These are phyloP conservation scores for Chaetodon auriga DNA, from an alignment of 2,113 vertebrate species.

Conservation along the genomic window DNA sequence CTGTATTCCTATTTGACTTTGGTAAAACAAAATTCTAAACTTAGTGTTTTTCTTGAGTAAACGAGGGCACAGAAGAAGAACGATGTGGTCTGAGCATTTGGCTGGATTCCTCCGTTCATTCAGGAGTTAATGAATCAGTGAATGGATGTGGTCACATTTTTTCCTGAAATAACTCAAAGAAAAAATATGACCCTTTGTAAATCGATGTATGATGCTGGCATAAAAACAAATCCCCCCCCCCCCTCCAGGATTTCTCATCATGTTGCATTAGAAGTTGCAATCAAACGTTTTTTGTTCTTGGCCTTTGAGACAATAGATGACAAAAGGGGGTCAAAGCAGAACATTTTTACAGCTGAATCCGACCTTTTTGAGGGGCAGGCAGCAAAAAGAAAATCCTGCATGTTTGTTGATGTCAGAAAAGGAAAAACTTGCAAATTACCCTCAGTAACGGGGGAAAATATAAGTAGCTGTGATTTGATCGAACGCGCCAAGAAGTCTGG, in stretches of 20 bases:
- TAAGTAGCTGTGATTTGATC: not conserved
- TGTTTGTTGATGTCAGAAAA: no score
- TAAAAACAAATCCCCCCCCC: not conserved
- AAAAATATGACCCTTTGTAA: not conserved
- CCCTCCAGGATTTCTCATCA: no score
- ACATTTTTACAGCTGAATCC: not conserved
- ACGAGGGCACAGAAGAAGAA: no score
- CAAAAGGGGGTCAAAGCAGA: not conserved
- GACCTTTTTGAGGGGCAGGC: not conserved
- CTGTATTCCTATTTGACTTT: no score
- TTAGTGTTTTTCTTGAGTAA: no score
- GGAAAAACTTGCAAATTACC: not conserved
- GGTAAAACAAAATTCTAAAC: no score
- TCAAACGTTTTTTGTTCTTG: not conserved
- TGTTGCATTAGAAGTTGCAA: not conserved
- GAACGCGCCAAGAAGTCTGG: not conserved
- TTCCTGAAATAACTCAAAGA: not conserved
- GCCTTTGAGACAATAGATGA: no score
- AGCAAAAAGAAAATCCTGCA: not conserved
- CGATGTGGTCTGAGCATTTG: no score
- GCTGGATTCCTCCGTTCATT: no score
- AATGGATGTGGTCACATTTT: not conserved
- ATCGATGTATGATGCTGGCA: not conserved
- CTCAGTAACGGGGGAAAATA: not conserved
- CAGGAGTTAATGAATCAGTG: not conserved